phyloP scores from a whole-genome alignment of 2,113 vertebrate species.

The Pardalotus punctatus region DNA sequence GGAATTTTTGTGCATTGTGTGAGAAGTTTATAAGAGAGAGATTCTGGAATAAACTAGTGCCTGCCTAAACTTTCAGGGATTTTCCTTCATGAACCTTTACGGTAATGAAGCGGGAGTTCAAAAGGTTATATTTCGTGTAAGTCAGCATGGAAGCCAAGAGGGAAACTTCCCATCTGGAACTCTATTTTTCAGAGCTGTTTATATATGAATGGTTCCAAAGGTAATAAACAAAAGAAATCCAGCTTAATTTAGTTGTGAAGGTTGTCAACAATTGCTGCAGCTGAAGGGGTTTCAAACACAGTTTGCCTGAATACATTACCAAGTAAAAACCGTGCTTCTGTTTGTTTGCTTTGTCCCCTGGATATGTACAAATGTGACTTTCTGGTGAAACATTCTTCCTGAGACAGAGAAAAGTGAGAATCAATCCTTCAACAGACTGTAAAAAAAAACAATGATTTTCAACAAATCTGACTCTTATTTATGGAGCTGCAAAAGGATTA shows the following conservation, averaged over 20 bases:
- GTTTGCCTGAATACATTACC: not conserved
- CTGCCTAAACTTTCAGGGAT: not conserved
- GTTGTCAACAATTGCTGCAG: not conserved
- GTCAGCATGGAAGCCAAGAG: not conserved
- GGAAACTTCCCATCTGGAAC: not conserved
- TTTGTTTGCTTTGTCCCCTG: not conserved
- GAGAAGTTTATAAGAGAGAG: not conserved
- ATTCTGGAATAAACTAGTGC: not conserved
- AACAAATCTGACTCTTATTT: not conserved
- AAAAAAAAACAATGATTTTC: not conserved
- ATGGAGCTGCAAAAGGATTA: not conserved
- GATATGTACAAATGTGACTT: not conserved
- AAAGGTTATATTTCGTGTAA: not conserved
- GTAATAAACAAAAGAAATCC: not conserved
- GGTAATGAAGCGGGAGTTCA: not conserved
- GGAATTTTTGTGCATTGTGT: not conserved
- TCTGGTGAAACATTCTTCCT: not conserved
- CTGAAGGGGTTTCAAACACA: not conserved
- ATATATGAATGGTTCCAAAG: not conserved
- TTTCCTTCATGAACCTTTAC: not conserved
- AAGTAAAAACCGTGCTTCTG: not conserved
- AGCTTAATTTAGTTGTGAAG: not conserved
- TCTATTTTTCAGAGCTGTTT: not conserved
- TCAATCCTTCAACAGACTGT: not conserved
- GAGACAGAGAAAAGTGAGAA: conserved; percentile 12